These are phyloP conservation scores for Lipotes vexillifer DNA, from an alignment of 2,113 vertebrate species.

Conservation along the genomic window DNA sequence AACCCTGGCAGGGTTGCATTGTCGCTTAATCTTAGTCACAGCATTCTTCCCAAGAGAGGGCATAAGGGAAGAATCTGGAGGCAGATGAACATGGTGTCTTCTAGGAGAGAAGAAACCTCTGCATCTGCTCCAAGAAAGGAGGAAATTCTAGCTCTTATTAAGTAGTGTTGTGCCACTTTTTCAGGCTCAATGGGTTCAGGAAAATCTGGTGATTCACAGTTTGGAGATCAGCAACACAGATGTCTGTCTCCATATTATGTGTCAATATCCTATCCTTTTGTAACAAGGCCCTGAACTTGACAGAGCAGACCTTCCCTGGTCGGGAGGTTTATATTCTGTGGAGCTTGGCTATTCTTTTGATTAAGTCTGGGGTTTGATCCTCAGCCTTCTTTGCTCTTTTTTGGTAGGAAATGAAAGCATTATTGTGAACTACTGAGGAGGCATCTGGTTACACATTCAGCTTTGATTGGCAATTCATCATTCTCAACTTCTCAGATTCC, in stretches of 20 bases:
- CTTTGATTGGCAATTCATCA: background rate
- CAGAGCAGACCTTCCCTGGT: background rate
- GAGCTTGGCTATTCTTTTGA: background rate
- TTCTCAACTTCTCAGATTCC: background rate
- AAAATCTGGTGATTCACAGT: background rate
- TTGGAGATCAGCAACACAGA: background rate
- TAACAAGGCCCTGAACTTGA: background rate
- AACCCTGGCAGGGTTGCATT: background rate
- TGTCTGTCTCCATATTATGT: background rate
- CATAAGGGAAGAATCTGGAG: background rate
- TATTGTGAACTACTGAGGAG: background rate
- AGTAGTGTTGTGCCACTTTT: background rate
- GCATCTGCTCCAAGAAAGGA: background rate
- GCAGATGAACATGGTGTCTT: background rate
- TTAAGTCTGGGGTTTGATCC: background rate
- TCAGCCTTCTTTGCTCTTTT: background rate
- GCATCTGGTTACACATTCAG: background rate
- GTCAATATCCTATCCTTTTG: background rate
- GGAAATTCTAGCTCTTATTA: background rate
- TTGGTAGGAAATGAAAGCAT: background rate
- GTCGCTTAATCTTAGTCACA: background rate
- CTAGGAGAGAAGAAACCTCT: background rate
- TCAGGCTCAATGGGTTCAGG: fast-evolving
- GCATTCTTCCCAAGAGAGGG: background rate
- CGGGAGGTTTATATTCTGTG: background rate